These are phyloP conservation scores for Gonatopus flavifemur DNA, from an alignment of 1,140 invertebrate species.

Conservation along the genomic window DNA sequence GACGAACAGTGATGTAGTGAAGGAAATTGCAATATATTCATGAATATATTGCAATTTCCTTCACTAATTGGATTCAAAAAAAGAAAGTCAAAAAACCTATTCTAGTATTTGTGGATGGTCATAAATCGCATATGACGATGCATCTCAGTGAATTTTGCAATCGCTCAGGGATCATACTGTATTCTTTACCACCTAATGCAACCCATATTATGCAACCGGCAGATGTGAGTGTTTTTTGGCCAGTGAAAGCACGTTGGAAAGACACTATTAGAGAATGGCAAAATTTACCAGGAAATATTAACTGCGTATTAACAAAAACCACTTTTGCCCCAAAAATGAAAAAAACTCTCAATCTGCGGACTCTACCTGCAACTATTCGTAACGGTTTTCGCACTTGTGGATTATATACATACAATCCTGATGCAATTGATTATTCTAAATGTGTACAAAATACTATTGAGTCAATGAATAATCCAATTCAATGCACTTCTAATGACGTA, in stretches of 20 bases:
- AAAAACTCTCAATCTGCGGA: neutral
- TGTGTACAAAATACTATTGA: too few relatives aligned
- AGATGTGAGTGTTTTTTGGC: slow-evolving; percentile 1
- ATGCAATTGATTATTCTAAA: neutral
- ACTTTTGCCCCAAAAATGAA: slow-evolving; percentile 1
- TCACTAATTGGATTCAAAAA: slow-evolving; percentile 36
- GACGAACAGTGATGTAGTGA: slow-evolving; percentile 41
- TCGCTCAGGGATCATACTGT: neutral
- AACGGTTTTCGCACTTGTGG: neutral
- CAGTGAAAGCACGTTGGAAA: neutral
- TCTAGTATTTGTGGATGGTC: slow-evolving; percentile 20
- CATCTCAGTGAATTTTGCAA: slow-evolving; percentile 35
- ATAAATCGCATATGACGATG: slow-evolving; percentile 31
- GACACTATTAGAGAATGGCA: neutral
- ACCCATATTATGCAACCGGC: slow-evolving; percentile 2
- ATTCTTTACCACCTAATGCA: neutral
- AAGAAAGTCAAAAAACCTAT: slow-evolving; percentile 38
- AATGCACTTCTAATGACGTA: too few relatives aligned
- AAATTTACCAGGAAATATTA: neutral
- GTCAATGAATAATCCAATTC: too few relatives aligned
- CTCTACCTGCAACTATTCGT: neutral
- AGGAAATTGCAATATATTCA: slow-evolving; percentile 41
- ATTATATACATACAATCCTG: neutral
- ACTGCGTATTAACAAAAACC: slow-evolving; percentile 2
- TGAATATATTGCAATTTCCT: slow-evolving; percentile 46